Evolutionary conservation across 2,888 invertebrate genomes (phyloP).

Genomic region (Synergus japonicus): DNA sequence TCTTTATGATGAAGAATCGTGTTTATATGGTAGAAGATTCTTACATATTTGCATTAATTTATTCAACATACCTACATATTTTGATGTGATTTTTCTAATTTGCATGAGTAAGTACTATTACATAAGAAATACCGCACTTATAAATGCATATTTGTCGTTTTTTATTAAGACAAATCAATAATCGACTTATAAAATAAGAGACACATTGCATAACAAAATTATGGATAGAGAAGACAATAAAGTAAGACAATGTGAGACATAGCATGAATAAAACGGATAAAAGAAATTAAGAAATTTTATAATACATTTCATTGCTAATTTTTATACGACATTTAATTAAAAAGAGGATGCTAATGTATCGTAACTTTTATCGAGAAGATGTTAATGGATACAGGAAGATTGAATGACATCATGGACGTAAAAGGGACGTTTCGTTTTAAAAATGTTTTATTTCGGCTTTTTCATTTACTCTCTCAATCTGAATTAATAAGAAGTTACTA

Average conservation of each 20-base stretch:
- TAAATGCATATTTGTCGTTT: background rate
- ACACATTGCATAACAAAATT: background rate
- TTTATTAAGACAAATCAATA: background rate
- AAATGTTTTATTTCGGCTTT: constrained; percentile 11
- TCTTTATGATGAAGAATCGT: background rate
- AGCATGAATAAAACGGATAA: background rate
- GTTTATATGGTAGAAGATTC: too few relatives aligned
- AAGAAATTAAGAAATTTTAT: background rate
- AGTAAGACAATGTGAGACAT: background rate
- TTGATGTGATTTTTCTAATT: background rate
- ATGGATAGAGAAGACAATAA: background rate
- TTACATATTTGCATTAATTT: background rate
- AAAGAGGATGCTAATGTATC: too few relatives aligned
- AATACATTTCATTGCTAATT: too few relatives aligned
- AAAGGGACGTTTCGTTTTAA: background rate
- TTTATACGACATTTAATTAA: too few relatives aligned
- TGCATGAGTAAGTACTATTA: background rate
- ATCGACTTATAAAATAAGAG: background rate
- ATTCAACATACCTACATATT: background rate
- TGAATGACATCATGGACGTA: background rate
- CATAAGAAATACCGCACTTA: background rate
- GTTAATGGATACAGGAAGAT: background rate
- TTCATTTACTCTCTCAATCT: too few relatives aligned
- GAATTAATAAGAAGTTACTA: background rate
- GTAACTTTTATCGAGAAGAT: too few relatives aligned